These are phyloP conservation scores for Tauraco erythrolophus DNA, from an alignment of 2,113 vertebrate species.

Conservation along the genomic window DNA sequence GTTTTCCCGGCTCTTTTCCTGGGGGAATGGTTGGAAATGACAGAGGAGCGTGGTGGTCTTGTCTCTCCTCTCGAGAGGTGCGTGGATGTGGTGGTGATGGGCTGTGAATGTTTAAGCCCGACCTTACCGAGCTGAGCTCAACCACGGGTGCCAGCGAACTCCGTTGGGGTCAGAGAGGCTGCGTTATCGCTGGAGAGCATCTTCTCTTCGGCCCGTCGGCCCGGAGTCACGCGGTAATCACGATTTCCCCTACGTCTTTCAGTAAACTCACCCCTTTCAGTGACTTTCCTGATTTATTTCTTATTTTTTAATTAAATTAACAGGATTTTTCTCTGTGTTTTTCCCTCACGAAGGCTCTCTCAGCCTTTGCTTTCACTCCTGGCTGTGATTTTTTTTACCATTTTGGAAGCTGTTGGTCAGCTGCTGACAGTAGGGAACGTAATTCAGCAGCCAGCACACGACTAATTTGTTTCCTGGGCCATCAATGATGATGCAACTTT, in stretches of 20 bases:
- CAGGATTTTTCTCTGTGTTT: background rate
- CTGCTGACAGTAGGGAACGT: background rate
- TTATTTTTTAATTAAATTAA: background rate
- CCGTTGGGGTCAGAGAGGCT: background rate
- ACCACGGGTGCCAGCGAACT: background rate
- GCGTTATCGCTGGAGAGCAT: background rate
- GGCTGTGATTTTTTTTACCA: background rate
- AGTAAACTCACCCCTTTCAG: background rate
- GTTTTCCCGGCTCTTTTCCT: background rate
- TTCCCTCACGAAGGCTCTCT: background rate
- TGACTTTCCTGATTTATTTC: background rate
- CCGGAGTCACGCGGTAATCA: background rate
- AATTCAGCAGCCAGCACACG: background rate
- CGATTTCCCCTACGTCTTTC: rapidly evolving
- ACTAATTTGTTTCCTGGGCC: background rate
- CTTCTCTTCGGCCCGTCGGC: background rate
- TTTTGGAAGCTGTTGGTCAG: background rate
- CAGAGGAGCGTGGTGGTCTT: background rate
- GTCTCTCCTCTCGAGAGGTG: background rate
- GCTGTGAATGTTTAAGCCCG: background rate
- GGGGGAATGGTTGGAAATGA: background rate
- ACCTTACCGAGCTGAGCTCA: background rate
- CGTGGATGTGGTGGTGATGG: background rate
- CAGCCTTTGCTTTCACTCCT: background rate
- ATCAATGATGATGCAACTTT: background rate